Evolutionary conservation across 2,113 vertebrate species (phyloP).

Genomic region (Chloroceryle aenea): DNA sequence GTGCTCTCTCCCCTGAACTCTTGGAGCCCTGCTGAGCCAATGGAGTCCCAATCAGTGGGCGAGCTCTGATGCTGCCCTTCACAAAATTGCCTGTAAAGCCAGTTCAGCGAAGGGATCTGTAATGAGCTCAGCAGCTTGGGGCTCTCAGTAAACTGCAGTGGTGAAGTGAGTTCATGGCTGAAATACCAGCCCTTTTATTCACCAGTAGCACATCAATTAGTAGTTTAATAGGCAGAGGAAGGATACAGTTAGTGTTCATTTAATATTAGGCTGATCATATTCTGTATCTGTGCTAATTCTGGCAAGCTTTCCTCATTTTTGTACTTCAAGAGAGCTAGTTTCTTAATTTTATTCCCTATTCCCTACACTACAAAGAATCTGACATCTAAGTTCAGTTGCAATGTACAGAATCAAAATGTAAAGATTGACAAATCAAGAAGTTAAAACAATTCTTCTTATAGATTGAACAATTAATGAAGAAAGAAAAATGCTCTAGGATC

Average conservation of each 20-base stretch:
- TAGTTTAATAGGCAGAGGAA: conserved; percentile 25
- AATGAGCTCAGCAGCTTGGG: conserved; percentile 63
- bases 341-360: neutral
- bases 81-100: conserved; percentile 72
- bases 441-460: neutral
- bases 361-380: neutral
- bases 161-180: conserved; percentile 41
- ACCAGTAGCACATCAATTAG: conserved; percentile 45
- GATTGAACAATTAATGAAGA: neutral
- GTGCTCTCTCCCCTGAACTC: conserved; percentile 65
- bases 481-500: neutral
- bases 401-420: neutral
- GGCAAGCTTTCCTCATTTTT: neutral
- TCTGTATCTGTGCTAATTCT: neutral
- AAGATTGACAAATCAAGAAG: neutral
- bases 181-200: conserved; percentile 54
- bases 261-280: neutral
- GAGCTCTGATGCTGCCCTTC: conserved; percentile 72
- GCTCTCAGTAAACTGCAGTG: conserved; percentile 22
- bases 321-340: neutral
- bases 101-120: conserved; percentile 56
- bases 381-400: neutral
- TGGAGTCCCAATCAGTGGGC: conserved; percentile 78
- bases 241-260: neutral
- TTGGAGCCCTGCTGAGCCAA: conserved; percentile 73